These are phyloP conservation scores for Monomorium pharaonis DNA, from an alignment of 1,140 invertebrate species.

Conservation along the genomic window DNA sequence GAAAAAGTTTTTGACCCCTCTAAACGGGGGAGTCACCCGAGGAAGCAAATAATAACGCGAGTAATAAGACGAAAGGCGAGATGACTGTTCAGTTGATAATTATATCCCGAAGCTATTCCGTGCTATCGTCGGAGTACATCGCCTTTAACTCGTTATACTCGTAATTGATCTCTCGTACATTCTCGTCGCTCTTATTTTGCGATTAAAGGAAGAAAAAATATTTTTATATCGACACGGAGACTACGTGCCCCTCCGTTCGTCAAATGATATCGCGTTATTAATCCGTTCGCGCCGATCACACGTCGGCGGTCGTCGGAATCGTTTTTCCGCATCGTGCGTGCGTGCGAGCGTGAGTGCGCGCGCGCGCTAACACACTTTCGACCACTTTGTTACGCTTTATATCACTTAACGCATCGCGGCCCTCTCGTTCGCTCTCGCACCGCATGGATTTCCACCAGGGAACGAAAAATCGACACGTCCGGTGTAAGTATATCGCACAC, in stretches of 20 bases:
- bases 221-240: not conserved
- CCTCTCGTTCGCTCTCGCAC: not conserved
- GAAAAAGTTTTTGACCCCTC: conserved; percentile 5
- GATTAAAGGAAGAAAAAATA: not conserved
- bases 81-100: conserved; percentile 6
- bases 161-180: too few species aligned
- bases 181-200: conserved; percentile 7
- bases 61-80: not conserved
- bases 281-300: not conserved
- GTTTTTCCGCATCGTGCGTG: not conserved
- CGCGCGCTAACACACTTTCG: too few species aligned
- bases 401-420: conserved; percentile 52
- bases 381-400: conserved; percentile 45
- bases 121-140: not conserved
- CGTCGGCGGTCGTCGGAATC: not conserved
- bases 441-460: conserved; percentile 5
- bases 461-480: conserved; percentile 58
- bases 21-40: not conserved
- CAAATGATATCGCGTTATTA: too few species aligned
- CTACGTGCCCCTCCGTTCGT: not conserved
- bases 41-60: not conserved
- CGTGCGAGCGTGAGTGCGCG: too few species aligned
- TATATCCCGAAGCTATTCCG: not conserved
- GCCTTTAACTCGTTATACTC: not conserved
- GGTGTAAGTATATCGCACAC: conserved; percentile 67